These are phyloP conservation scores for Atrichornis clamosus DNA, from an alignment of 2,113 vertebrate species.

Conservation along the genomic window DNA sequence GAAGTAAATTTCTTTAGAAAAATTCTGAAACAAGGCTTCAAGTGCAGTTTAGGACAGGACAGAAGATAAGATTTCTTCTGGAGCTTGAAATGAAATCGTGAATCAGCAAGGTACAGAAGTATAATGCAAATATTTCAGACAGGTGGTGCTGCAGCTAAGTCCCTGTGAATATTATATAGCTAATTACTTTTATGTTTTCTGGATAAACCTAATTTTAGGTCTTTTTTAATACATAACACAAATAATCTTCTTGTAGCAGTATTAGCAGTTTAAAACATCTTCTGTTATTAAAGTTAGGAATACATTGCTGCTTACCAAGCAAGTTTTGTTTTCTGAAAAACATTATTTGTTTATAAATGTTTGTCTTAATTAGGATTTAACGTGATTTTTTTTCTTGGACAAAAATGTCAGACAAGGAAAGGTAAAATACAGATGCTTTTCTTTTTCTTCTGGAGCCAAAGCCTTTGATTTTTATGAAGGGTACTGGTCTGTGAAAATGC, in stretches of 20 bases:
- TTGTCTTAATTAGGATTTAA: not conserved
- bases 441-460: not conserved
- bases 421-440: not conserved
- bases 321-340: constrained; percentile 1
- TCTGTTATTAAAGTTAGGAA: not conserved
- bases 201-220: not conserved
- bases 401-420: not conserved
- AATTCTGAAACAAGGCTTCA: not conserved
- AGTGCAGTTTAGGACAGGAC: not conserved
- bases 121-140: not conserved
- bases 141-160: not conserved
- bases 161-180: not conserved
- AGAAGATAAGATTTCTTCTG: not conserved
- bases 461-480: not conserved
- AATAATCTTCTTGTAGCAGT: not conserved
- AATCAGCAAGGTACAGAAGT: not conserved
- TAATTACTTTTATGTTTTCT: not conserved
- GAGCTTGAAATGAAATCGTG: constrained; percentile 21
- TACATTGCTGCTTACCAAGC: not conserved
- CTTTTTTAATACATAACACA: not conserved
- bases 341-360: not conserved
- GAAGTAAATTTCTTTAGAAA: not conserved
- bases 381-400: not conserved
- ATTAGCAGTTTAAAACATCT: not conserved
- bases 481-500: not conserved